phyloP scores from a whole-genome alignment of 2,113 vertebrate genomes.

The Sinocyclocheilus anshuiensis region DNA sequence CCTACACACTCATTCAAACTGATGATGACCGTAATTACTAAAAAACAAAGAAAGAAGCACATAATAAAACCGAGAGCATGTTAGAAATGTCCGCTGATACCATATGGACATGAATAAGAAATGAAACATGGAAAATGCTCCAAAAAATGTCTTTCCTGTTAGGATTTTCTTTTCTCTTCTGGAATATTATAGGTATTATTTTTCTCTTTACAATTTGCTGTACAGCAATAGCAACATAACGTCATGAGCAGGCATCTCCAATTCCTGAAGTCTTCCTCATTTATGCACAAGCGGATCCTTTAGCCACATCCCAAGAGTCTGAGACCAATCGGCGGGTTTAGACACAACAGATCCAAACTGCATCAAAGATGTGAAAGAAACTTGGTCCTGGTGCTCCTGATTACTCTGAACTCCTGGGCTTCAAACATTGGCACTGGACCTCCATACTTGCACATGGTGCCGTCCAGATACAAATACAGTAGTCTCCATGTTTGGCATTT shows the following conservation, averaged over 20 bases:
- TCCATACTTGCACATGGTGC: too few species aligned
- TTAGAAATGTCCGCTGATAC: constrained; percentile 65
- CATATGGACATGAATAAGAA: constrained; percentile 56
- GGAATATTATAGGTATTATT: constrained; percentile 53
- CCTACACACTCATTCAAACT: constrained; percentile 37
- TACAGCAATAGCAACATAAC: constrained; percentile 61
- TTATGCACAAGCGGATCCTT: background rate
- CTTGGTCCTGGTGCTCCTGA: constrained; percentile 5
- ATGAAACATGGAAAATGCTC: constrained; percentile 46
- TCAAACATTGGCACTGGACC: constrained; percentile 15
- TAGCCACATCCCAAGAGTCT: background rate
- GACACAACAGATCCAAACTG: background rate
- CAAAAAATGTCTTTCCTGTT: constrained; percentile 36
- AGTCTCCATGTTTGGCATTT: constrained; percentile 14
- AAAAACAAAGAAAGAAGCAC: constrained; percentile 54
- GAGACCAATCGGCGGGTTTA: background rate
- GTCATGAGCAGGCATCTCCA: constrained; percentile 24
- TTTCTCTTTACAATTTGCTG: constrained; percentile 71
- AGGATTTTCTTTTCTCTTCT: constrained; percentile 51
- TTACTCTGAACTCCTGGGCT: constrained; percentile 5
- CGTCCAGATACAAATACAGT: background rate
- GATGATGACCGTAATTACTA: constrained; percentile 35
- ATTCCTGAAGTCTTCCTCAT: constrained; percentile 18
- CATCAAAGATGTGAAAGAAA: constrained; percentile 1
- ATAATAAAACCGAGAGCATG: constrained; percentile 53